phyloP scores from a whole-genome alignment of 53 echinoderm and acorn worm species.

The Holothuria scabra region DNA sequence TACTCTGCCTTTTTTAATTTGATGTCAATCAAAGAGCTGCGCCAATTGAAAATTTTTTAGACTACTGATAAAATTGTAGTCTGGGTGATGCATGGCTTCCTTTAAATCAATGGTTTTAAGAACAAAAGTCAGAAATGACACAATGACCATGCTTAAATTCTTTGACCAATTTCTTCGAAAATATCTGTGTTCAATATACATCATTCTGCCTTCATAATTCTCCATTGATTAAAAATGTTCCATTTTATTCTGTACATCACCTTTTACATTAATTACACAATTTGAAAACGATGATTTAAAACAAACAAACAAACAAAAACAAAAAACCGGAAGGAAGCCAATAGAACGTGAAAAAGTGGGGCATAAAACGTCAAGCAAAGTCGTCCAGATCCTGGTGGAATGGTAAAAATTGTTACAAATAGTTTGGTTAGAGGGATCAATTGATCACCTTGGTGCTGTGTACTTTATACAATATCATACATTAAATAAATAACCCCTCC shows the following conservation, averaged over 20 bases:
- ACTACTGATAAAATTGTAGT: too few relatives aligned
- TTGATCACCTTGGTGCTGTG: too few relatives aligned
- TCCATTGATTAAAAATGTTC: conserved; percentile 3
- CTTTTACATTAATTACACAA: conserved; percentile 23
- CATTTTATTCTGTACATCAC: conserved; percentile 19
- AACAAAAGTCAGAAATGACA: too few relatives aligned
- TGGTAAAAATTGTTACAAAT: neutral
- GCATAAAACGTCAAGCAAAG: neutral
- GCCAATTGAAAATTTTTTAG: too few relatives aligned
- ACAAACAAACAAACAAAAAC: neutral
- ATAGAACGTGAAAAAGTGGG: neutral
- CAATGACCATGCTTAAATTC: neutral
- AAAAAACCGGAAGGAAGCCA: neutral
- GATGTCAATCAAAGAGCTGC: too few relatives aligned
- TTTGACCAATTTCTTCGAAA: conserved; percentile 26
- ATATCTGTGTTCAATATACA: conserved; percentile 42
- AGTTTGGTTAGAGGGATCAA: too few relatives aligned
- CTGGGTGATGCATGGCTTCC: too few relatives aligned
- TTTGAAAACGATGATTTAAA: conserved; percentile 12
- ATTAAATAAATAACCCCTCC: too few relatives aligned
- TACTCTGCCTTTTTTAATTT: too few relatives aligned
- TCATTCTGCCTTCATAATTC: conserved; percentile 9
- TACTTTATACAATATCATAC: too few relatives aligned
- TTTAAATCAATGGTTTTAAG: too few relatives aligned
- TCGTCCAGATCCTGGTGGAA: conserved; percentile 26